Evolutionary conservation across 2,888 invertebrate genomes (phyloP).

Genomic region (Chalcis sispes): DNA sequence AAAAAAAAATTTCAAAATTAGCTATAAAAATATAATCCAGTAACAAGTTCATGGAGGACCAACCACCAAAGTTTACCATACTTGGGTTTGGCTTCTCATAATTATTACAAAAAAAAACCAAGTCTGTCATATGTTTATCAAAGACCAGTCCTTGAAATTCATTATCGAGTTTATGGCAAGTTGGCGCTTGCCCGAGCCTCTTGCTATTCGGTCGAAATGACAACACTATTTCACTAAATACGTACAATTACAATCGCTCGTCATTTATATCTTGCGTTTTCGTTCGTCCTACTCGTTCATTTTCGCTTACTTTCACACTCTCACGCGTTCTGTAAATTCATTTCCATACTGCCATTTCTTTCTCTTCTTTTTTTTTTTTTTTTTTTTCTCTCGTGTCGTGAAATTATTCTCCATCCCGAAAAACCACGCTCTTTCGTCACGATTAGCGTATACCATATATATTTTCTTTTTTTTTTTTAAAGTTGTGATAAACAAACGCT

Average conservation of each 20-base stretch:
- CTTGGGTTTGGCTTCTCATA: constrained; percentile 38
- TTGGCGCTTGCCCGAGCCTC: constrained; percentile 6
- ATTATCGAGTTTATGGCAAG: constrained; percentile 19
- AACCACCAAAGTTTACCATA: constrained; percentile 28
- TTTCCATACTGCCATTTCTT: constrained; percentile 14
- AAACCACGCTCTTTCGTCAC: constrained; percentile 23
- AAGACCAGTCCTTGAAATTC: constrained; percentile 30
- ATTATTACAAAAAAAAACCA: constrained; percentile 54
- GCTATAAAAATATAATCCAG: constrained; percentile 51
- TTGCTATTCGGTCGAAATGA: constrained; percentile 42
- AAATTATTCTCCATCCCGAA: constrained; percentile 12
- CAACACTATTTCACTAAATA: constrained; percentile 45
- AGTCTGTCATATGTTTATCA: constrained; percentile 36
- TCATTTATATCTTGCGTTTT: constrained; percentile 17
- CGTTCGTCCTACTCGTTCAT: constrained; percentile 9
- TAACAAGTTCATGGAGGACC: constrained; percentile 43
- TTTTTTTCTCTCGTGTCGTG: constrained; percentile 7
- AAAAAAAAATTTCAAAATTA: constrained; percentile 35
- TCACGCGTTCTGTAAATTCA: neutral
- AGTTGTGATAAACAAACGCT: constrained; percentile 31
- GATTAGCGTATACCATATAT: constrained; percentile 20
- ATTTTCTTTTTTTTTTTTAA: constrained; percentile 25
- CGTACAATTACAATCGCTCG: constrained; percentile 37
- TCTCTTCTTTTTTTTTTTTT: neutral
- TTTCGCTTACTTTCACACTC: constrained; percentile 9